phyloP scores from a whole-genome alignment of 1,140 invertebrate genomes.

The Pteromalus puparum region DNA sequence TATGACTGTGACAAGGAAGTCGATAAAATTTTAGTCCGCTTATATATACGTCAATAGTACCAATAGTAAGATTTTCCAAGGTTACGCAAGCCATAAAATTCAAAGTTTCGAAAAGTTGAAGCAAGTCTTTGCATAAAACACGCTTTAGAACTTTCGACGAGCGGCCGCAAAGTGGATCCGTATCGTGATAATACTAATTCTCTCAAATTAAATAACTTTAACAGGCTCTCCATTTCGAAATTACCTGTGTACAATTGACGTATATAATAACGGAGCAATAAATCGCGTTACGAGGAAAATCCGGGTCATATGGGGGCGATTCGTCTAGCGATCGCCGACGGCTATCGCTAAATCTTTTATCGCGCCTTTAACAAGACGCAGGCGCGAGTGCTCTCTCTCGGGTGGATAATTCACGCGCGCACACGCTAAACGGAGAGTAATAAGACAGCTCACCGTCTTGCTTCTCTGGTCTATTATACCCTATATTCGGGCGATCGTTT shows the following conservation, averaged over 20 bases:
- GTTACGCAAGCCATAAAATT: background rate
- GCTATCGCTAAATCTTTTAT: slow-evolving; percentile 46
- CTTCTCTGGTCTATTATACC: background rate
- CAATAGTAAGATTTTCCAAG: background rate
- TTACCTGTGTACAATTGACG: no score
- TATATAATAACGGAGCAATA: no score
- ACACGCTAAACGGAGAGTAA: slow-evolving; percentile 66
- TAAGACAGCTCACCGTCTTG: slow-evolving; percentile 59
- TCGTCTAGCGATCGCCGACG: background rate
- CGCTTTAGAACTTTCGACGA: background rate
- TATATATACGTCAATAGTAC: no score
- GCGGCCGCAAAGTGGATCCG: background rate
- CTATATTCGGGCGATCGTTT: background rate
- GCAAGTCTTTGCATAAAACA: no score
- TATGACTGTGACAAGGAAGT: background rate
- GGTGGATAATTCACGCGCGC: slow-evolving; percentile 33
- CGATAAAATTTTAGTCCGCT: background rate
- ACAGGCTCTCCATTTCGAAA: background rate
- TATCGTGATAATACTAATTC: background rate
- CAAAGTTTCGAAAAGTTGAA: background rate
- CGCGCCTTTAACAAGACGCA: slow-evolving; percentile 37
- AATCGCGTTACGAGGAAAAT: background rate
- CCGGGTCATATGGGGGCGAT: background rate
- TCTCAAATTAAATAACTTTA: background rate
- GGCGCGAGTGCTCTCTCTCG: background rate